Percentiles rank a stretch among this genome's conserved stretches.
Evolutionary conservation across 2,113 vertebrate genomes (phyloP).

Genomic region (Monarcha castaneiventris): DNA sequence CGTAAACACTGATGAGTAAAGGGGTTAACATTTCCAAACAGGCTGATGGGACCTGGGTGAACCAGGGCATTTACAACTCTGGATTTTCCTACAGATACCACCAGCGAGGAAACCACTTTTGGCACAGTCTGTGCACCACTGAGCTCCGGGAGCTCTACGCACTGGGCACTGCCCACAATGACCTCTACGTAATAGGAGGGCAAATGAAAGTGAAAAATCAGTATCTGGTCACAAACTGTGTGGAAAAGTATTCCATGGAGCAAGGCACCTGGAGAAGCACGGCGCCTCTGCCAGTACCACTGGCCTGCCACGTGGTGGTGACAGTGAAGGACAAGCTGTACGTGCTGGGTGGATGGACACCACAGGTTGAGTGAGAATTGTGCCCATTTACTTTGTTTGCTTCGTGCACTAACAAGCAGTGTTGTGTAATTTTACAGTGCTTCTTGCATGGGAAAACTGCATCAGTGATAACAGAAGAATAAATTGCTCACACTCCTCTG

Average conservation of each 20-base stretch:
- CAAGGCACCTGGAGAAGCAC: conserved; percentile 85
- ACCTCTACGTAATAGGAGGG: conserved; percentile 90
- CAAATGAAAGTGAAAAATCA: conserved; percentile 94
- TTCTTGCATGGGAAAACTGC: background rate
- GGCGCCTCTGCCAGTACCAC: conserved; percentile 83
- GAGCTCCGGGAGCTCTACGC: conserved; percentile 92
- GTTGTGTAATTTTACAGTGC: background rate
- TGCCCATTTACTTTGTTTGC: background rate
- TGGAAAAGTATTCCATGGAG: conserved; percentile 87
- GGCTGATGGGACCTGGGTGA: background rate
- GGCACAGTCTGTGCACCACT: conserved; percentile 86
- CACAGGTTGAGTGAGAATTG: conserved; percentile 82
- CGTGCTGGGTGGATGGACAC: conserved; percentile 92
- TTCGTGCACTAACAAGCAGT: background rate
- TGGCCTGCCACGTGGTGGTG: conserved; percentile 86
- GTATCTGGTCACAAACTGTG: conserved; percentile 88
- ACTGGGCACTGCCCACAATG: conserved; percentile 77
- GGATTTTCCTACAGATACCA: conserved; percentile 81
- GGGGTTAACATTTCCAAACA: background rate
- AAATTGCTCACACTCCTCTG: background rate
- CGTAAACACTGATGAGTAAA: background rate
- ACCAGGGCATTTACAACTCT: background rate
- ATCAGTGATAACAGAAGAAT: background rate
- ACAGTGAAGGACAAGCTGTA: conserved; percentile 84
- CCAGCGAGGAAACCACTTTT: conserved; percentile 84